Conservation (phyloP, 2,888 invertebrate genomes). For the Lepidochitona cinerea region DNA sequence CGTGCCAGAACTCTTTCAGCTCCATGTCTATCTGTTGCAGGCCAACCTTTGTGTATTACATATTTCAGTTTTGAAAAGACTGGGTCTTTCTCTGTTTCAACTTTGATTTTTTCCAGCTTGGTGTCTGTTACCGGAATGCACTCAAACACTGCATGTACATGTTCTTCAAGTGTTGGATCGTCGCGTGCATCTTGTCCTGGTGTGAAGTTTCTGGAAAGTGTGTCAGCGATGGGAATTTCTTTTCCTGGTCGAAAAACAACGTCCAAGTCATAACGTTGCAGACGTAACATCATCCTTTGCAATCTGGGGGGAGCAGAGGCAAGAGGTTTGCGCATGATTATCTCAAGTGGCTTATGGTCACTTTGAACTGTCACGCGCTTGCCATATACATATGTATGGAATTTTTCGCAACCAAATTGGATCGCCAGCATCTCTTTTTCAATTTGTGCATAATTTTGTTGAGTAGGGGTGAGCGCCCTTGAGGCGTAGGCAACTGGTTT, state of each 20-base stretch:
- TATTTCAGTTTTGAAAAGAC: too few relatives aligned
- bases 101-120: constrained; percentile 28
- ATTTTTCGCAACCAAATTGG: background rate
- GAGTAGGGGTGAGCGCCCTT: constrained; percentile 3
- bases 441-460: constrained; percentile 17
- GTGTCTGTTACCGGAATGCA: constrained; percentile 24
- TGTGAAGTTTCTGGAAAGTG: background rate
- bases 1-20: constrained; percentile 22
- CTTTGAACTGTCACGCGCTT: constrained; percentile 7
- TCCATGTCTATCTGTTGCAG: too few relatives aligned
- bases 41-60: too few relatives aligned
- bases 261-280: constrained; percentile 14
- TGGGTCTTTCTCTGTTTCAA: constrained; percentile 12
- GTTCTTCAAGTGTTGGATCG: too few relatives aligned
- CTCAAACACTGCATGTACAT: constrained; percentile 25
- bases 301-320: background rate
- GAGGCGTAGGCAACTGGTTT: constrained; percentile 15
- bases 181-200: too few relatives aligned
- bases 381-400: constrained; percentile 8
- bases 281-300: constrained; percentile 11
- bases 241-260: background rate
- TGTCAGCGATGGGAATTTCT: background rate
- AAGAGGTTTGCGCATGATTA: constrained; percentile 16
- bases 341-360: constrained; percentile 18
- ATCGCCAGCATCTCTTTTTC: constrained; percentile 18